These are phyloP conservation scores for Parus major DNA, from an alignment of 2,113 vertebrate species.

Conservation along the genomic window DNA sequence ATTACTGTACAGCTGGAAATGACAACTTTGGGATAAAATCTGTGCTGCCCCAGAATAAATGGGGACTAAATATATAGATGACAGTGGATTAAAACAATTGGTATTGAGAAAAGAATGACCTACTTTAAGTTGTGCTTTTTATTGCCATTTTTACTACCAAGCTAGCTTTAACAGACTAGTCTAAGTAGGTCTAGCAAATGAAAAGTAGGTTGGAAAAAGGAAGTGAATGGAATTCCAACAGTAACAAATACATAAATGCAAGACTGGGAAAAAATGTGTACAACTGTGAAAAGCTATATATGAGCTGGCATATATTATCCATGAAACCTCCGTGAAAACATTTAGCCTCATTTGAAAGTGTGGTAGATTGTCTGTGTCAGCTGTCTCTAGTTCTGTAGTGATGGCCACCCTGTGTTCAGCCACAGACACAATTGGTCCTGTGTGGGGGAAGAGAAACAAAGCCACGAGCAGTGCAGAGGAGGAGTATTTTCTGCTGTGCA, in stretches of 20 bases:
- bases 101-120: neutral
- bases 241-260: conserved; percentile 17
- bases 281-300: neutral
- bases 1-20: conserved; percentile 30
- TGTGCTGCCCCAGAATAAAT: neutral
- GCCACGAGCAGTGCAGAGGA: neutral
- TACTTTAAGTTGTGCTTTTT: neutral
- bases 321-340: neutral
- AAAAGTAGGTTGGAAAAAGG: conserved; percentile 15
- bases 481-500: neutral
- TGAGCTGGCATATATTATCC: neutral
- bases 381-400: neutral
- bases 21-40: neutral
- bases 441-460: neutral
- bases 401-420: neutral
- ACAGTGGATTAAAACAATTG: neutral
- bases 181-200: neutral
- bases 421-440: neutral
- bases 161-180: neutral
- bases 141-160: neutral
- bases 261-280: neutral
- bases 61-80: neutral
- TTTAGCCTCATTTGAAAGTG: neutral
- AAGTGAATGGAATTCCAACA: conserved; percentile 28
- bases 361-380: neutral